phyloP scores from a whole-genome alignment of 2,888 invertebrate genomes.

The Stenchaetothrips biformis region DNA sequence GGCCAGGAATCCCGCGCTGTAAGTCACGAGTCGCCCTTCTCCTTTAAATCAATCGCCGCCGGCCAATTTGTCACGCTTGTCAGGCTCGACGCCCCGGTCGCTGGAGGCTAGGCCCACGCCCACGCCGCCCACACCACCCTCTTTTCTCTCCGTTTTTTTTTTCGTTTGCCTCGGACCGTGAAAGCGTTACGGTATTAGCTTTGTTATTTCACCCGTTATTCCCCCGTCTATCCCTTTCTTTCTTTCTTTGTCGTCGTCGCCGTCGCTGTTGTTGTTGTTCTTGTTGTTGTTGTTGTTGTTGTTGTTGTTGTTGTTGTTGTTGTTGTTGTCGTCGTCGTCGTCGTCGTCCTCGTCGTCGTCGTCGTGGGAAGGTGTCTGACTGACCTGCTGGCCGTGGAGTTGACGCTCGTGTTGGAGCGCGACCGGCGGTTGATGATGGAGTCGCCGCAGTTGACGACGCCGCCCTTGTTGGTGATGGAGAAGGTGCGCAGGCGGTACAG shows the following conservation, averaged over 20 bases:
- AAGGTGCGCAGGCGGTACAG: constrained; percentile 78
- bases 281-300: too few relatives aligned
- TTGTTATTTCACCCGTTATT: not conserved
- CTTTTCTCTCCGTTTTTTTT: not conserved
- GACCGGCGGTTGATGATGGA: constrained; percentile 80
- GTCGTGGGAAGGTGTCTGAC: constrained; percentile 35
- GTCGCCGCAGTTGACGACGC: constrained; percentile 85
- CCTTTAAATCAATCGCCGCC: not conserved
- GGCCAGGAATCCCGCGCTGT: not conserved
- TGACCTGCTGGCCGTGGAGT: constrained; percentile 76
- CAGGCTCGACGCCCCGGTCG: not conserved
- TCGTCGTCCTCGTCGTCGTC: too few relatives aligned
- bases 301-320: too few relatives aligned
- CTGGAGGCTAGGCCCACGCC: not conserved
- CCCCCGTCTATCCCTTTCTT: not conserved
- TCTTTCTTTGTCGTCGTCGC: not conserved
- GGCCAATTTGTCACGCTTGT: not conserved
- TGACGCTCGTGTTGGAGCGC: constrained; percentile 82
- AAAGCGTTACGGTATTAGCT: not conserved
- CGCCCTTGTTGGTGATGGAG: constrained; percentile 81
- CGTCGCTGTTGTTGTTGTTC: too few relatives aligned
- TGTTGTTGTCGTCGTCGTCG: too few relatives aligned
- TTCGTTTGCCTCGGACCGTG: not conserved
- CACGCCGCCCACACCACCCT: not conserved
- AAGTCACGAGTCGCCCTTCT: too few relatives aligned